Conservation (phyloP, 1,140 invertebrate genomes). For the Rhyzopertha dominica region DNA sequence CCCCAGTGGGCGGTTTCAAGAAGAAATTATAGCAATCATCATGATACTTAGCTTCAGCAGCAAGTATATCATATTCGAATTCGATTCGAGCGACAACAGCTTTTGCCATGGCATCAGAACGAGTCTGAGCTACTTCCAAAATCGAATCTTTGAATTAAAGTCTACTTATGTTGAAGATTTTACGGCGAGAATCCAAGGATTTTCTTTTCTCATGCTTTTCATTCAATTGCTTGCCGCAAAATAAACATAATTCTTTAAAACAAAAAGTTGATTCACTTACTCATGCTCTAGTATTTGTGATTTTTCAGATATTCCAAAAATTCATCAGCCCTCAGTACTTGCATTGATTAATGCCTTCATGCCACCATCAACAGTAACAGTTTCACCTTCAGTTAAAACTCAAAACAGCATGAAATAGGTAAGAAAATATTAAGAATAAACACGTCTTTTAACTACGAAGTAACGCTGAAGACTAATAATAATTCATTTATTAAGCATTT, state of each 20-base stretch:
- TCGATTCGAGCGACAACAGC: slow-evolving; percentile 31
- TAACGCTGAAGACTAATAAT: slow-evolving; percentile 2
- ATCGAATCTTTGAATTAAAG: slow-evolving; percentile 33
- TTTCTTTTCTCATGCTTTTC: slow-evolving; percentile 21
- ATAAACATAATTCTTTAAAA: slow-evolving; percentile 29
- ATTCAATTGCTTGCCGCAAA: slow-evolving; percentile 30
- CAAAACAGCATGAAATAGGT: not conserved
- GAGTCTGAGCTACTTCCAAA: slow-evolving; percentile 28
- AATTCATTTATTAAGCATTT: slow-evolving; percentile 1
- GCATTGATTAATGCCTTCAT: slow-evolving; percentile 8
- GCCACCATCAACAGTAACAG: slow-evolving; percentile 8
- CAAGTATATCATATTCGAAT: slow-evolving; percentile 40
- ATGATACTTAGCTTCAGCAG: slow-evolving; percentile 41
- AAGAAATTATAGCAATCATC: slow-evolving; percentile 31
- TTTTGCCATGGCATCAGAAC: slow-evolving; percentile 34
- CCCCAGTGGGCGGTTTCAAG: slow-evolving; percentile 28
- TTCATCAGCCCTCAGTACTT: slow-evolving; percentile 11
- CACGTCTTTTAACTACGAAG: slow-evolving; percentile 1
- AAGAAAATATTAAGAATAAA: slow-evolving; percentile 5
- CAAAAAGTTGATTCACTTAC: slow-evolving; percentile 25
- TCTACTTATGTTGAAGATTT: slow-evolving; percentile 29
- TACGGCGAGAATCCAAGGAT: slow-evolving; percentile 19
- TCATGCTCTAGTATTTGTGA: slow-evolving; percentile 24
- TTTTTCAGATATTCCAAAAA: slow-evolving; percentile 10
- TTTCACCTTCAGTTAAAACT: slow-evolving; percentile 9